Base-by-base conservation (phyloP, 2,888 invertebrate species). In the Anodontia alba region DNA sequence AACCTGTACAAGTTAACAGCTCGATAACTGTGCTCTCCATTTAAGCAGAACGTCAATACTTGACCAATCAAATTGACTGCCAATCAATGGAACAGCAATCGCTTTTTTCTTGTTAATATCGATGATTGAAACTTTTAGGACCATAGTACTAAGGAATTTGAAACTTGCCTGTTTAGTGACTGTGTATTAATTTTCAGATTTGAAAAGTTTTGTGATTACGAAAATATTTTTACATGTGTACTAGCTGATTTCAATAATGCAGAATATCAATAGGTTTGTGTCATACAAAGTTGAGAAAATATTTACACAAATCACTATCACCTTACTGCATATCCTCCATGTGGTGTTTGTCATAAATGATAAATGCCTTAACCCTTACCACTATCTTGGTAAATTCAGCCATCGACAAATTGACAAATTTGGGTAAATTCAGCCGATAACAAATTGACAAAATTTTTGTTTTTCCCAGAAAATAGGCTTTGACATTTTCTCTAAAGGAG, bases 11-110 rank as follows among this genome's bases (percentile, higher is more conserved):
- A 73, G 72, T 67, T 74, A 70, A 67, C 77, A 66, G 43, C 70
- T 68, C 76, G 81, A 84, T 81, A 84, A 81, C 84, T 80, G 82
- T 75, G 80, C 78, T 74, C 85, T 78, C 73, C 78, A 83, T 77
- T 81, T 81, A 83, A 76, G 79, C 86, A 77, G 76, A 83, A 86
- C 83, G 72, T 74, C 72, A 57, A 57, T 71, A 74, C 70, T 79
- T 73, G 67, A 62, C 86, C 86, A 86, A 86, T 86, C 81, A 83
- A 80, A 80, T 78, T 66, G 69, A 62, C 70, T 62, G 72, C 68
- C 49, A 73, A 85, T 85, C 84, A 85, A 81, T 85, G 71, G 76
- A 81, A 81, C 74, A 73, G 70, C 70, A 81, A 81, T 79, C 79
- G 79, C 79, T 49, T 80, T 80, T 57, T 80, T 80, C 66, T 69